Base-by-base conservation (phyloP, 2,888 invertebrate species). In the Neoitamus cyanurus region DNA sequence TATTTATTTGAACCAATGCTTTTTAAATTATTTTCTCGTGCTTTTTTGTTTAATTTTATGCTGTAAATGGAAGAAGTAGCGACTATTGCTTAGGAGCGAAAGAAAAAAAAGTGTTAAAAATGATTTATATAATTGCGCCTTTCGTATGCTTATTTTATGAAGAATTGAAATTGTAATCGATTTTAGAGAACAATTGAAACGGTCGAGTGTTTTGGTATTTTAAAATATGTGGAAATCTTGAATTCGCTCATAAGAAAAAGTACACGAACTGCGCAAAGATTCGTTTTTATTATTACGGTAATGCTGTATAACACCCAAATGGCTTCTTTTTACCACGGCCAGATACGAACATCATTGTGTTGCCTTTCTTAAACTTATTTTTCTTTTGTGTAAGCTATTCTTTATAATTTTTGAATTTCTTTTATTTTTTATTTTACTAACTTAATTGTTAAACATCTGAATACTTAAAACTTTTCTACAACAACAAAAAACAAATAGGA, bases 401-500 rank as follows among this genome's bases (percentile, higher is more conserved):
- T 48, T 48, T 48, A 48, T 48, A n/a, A 15, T n/a, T 48, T 48
- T n/a, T n/a, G n/a, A n/a, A 15, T 48, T 58, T 58, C 7, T 34
- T 42, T 42, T 42, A n/a, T 6, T 4, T n/a, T 42, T 42, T 42
- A 42, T 13, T 42, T n/a, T 42, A 42, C 42, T 42, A 42, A 42
- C 58, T 58, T 58, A 58, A 58, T 58, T 58, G 58, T 58, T 58
- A 25, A 15, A 48, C 20, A 48, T 48, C 48, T 48, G 20, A 58
- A 58, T 58, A 58, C 58, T 58, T 58, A 58, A 58, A 58, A 58
- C 13, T 31, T 58, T 78, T 78, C 42, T 78, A 78, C 78, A 48
- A 78, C 48, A 78, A 78, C 28, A 78, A 36, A 78, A 48, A 78
- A 30, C 58, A 58, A 58, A 58, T 58, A 58, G 58, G 58, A 58